Percentiles rank a stretch among this genome's conserved stretches.
Conservation (phyloP, 2,888 invertebrate species). For the Athalia rosae region DNA sequence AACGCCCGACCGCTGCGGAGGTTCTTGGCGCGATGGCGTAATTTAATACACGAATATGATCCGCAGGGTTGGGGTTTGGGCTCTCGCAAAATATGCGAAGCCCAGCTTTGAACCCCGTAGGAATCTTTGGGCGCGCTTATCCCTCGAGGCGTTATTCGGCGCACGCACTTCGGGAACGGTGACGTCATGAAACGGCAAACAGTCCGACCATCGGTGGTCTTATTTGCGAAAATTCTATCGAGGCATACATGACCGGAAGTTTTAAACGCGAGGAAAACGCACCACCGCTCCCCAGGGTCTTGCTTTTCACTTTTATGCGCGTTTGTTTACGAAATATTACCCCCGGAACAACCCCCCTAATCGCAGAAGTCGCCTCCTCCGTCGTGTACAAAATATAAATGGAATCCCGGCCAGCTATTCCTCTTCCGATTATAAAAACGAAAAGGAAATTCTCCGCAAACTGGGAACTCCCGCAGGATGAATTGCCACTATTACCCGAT, state of each 20-base stretch:
- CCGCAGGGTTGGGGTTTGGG: slow-evolving; percentile 6
- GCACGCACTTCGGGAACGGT: slow-evolving; percentile 22
- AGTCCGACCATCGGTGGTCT: slow-evolving; percentile 5
- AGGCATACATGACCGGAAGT: slow-evolving; percentile 45
- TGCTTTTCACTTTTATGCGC: slow-evolving; percentile 28
- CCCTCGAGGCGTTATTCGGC: slow-evolving; percentile 25
- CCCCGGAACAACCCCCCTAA: neutral
- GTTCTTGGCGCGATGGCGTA: neutral
- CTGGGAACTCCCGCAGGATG: too few species aligned
- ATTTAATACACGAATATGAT: slow-evolving; percentile 29
- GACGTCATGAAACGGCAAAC: slow-evolving; percentile 46
- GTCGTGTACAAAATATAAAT: too few species aligned
- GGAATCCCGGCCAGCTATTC: too few species aligned
- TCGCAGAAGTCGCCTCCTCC: too few species aligned
- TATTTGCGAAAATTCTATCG: slow-evolving; percentile 35
- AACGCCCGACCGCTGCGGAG: neutral
- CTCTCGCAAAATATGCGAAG: neutral
- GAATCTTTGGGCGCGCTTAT: neutral
- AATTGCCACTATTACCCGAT: too few species aligned
- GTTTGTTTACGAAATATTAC: slow-evolving; percentile 15
- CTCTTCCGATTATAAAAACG: too few species aligned
- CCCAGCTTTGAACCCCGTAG: slow-evolving; percentile 21
- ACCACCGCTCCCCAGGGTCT: neutral
- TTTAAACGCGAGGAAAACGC: neutral
- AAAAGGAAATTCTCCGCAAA: too few species aligned